phyloP scores from a whole-genome alignment of 2,113 vertebrate genomes.

The Semnopithecus entellus region DNA sequence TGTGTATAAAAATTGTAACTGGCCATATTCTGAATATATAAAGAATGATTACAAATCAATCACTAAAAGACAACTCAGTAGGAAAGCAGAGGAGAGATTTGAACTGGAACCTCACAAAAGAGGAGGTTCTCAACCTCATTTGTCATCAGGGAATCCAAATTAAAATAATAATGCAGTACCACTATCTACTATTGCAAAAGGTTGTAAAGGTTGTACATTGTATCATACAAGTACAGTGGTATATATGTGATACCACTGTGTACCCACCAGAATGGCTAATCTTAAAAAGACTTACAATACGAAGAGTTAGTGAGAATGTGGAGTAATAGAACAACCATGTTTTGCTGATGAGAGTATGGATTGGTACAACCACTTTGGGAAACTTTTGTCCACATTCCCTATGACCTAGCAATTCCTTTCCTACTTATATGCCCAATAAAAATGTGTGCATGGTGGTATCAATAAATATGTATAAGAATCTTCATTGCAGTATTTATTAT shows the following conservation, averaged over 20 bases:
- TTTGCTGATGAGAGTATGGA: neutral
- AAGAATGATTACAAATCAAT: neutral
- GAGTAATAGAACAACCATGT: neutral
- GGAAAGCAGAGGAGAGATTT: neutral
- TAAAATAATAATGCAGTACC: neutral
- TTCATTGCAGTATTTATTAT: neutral
- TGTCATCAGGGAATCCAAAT: neutral
- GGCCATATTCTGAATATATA: neutral
- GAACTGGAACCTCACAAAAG: neutral
- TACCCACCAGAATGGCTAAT: neutral
- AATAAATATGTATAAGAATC: neutral
- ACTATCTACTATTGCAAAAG: neutral
- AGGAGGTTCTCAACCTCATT: neutral
- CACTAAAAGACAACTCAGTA: neutral
- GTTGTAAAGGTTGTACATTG: too few species aligned
- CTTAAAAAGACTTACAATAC: neutral
- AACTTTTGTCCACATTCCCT: neutral
- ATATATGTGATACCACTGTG: neutral
- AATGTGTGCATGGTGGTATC: neutral
- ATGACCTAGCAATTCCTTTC: neutral
- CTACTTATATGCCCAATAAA: neutral
- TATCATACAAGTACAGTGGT: too few species aligned
- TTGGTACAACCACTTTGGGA: neutral
- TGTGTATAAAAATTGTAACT: neutral
- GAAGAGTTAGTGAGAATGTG: neutral